Evolutionary conservation across 2,888 invertebrate genomes (phyloP).

Genomic region (Theretra japonica): DNA sequence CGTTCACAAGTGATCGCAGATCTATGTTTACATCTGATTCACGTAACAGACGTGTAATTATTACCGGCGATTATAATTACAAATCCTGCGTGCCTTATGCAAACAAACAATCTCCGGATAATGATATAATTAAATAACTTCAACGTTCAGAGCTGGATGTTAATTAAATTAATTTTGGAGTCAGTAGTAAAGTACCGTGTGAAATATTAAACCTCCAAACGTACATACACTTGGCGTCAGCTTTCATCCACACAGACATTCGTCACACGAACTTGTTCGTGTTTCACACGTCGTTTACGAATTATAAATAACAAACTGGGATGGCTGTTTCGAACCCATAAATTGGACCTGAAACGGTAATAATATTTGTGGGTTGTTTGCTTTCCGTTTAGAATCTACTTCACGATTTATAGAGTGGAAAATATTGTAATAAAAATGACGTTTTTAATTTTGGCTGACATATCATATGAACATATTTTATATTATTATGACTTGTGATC

Average conservation of each 20-base stretch:
- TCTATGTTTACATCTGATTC: conserved; percentile 11
- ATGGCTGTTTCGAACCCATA: neutral
- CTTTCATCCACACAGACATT: conserved; percentile 19
- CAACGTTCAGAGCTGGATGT: neutral
- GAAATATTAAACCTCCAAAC: conserved; percentile 11
- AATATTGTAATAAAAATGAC: no score
- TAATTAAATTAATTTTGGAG: neutral
- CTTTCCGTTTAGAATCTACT: no score
- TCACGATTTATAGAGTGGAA: no score
- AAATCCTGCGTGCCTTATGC: conserved; percentile 16
- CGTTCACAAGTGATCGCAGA: neutral
- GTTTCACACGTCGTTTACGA: conserved; percentile 50
- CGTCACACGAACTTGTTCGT: conserved; percentile 25
- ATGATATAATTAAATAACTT: neutral
- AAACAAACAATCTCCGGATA: conserved; percentile 9
- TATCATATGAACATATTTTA: no score
- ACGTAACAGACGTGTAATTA: neutral
- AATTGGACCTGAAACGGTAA: neutral
- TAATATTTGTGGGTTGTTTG: neutral
- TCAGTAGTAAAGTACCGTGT: neutral
- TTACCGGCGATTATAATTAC: conserved; percentile 15
- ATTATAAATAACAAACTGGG: conserved; percentile 25
- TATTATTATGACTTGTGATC: no score
- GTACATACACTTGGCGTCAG: neutral
- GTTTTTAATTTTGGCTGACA: no score